A percentile compares a stretch with the other conserved stretches of the same genome.
Conservation (phyloP, 2,113 vertebrate species). For the Meleagris gallopavo region DNA sequence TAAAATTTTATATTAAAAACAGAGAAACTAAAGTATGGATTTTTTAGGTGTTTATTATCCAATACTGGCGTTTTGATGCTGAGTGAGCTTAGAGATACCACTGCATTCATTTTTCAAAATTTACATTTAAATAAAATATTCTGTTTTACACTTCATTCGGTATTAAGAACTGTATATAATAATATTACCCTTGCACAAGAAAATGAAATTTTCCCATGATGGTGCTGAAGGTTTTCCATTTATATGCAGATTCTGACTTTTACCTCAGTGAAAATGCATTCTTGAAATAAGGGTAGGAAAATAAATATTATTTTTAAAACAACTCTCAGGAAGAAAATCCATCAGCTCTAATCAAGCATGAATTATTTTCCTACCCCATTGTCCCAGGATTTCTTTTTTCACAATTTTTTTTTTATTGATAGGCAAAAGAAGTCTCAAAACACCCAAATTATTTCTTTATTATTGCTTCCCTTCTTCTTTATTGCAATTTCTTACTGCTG, state of each 20-base stretch:
- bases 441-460: not conserved
- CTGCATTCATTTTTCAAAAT: conserved; percentile 16
- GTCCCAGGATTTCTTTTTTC: not conserved
- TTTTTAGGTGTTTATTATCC: not conserved
- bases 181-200: conserved; percentile 27
- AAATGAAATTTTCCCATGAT: conserved; percentile 47
- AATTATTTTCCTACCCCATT: not conserved
- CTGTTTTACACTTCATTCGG: conserved; percentile 5
- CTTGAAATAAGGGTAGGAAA: conserved; percentile 39
- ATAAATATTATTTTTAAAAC: not conserved
- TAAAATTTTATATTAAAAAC: not conserved
- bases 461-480: not conserved
- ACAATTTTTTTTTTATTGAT: not conserved
- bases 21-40: not conserved
- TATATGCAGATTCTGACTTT: conserved; percentile 62
- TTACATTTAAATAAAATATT: conserved; percentile 62
- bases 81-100: not conserved
- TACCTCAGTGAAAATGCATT: conserved; percentile 30
- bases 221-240: conserved; percentile 48
- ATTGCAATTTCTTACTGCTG: not conserved
- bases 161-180: conserved; percentile 31
- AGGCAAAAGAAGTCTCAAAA: not conserved
- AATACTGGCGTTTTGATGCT: not conserved
- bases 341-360: not conserved
- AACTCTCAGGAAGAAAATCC: not conserved